Base-by-base conservation (phyloP, 2,888 invertebrate genomes). In the Habroteleia sp. region DNA sequence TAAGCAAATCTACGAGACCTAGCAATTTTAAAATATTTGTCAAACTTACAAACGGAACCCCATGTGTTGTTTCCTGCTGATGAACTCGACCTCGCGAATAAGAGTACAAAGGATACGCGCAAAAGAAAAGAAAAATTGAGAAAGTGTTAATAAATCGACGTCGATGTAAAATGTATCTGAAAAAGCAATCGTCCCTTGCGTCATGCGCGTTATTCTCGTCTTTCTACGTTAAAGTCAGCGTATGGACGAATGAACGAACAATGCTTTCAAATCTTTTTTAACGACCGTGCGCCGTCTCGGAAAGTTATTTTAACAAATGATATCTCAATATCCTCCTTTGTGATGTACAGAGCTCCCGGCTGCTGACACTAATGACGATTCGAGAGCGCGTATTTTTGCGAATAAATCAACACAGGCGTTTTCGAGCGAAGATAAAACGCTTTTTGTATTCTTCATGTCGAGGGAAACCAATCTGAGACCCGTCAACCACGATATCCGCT, bases 301-400 rank as follows among this genome's bases (percentile, higher is more conserved):
- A 54, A 39, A 52, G 74, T 74, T 73, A 73, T 60, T 73, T 56
- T 60, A 73, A 73, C 60, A 52, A 74, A 62, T 66, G 66, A 66
- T 74, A 74, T 74, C 66, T 74, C 66, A 52, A 66, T 62, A 54
- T 65, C 76, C 39, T 65, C 68, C 44, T 65, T 69, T 66, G 50
- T 52, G 74, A 76, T 65, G 74, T 31, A 68, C 79, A 76, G 76
- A 79, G 75, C 80, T 73, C 75, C 78, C 76, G 72, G 16, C 50
- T 76, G 65, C 69, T 74, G 81, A 78, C 78, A 78, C 76, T 75
- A 74, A 81, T 79, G 74, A 76, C 73, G 62, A 72, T 54, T 60
- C 76, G 60, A 72, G 72, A 63, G 52, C 41, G 46, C 13, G 44
- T 48, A 52, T 54, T 66, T 66, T 66, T 42, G 42, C 60, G 50